Evolutionary conservation across 2,888 invertebrate species (phyloP).

Genomic region (Tachystola acroxantha): DNA sequence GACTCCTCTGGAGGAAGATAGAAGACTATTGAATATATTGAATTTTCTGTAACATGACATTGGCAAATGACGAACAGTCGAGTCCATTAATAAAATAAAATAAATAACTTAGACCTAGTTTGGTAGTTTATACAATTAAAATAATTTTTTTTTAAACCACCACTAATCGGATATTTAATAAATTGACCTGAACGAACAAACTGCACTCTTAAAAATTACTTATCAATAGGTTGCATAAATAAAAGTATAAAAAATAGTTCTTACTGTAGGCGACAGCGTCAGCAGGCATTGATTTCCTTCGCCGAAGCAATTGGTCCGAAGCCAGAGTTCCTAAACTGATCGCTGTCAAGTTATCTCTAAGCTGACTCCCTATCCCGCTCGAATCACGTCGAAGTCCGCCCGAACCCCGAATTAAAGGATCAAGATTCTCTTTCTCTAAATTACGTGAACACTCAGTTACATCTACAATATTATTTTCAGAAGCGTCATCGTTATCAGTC

Average conservation of each 20-base stretch:
- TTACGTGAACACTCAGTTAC: conserved; percentile 23
- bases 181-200: too few relatives aligned
- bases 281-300: conserved; percentile 56
- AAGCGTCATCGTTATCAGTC: conserved; percentile 35
- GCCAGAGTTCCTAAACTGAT: conserved; percentile 33
- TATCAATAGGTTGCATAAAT: too few relatives aligned
- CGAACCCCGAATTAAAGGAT: conserved; percentile 14
- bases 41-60: too few relatives aligned
- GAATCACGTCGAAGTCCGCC: conserved; percentile 22
- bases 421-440: conserved; percentile 31
- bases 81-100: too few relatives aligned
- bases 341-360: conserved; percentile 46
- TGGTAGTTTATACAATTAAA: too few relatives aligned
- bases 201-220: too few relatives aligned
- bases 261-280: conserved; percentile 38
- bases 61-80: too few relatives aligned
- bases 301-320: conserved; percentile 33
- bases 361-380: conserved; percentile 36
- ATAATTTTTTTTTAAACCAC: too few relatives aligned
- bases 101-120: too few relatives aligned
- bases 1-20: too few relatives aligned
- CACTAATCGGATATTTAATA: too few relatives aligned
- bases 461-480: conserved; percentile 26
- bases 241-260: conserved; percentile 6
- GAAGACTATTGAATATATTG: too few relatives aligned